Evolutionary conservation across 1,140 invertebrate species (phyloP).

Genomic region (Drepana arcuata): DNA sequence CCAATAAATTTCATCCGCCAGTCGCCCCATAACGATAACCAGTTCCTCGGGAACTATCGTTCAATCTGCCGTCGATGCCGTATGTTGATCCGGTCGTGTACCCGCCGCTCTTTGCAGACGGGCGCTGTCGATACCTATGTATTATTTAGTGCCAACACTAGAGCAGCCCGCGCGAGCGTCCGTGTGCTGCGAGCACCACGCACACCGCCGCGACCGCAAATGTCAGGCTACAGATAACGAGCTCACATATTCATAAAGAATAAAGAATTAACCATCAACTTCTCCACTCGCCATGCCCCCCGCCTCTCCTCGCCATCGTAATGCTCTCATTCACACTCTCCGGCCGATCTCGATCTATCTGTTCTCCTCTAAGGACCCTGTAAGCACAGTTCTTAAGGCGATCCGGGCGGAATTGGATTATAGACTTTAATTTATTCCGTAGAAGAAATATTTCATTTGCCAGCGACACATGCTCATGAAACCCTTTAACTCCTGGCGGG

Average conservation of each 20-base stretch:
- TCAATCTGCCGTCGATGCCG: constrained; percentile 69
- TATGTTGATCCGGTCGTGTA: constrained; percentile 69
- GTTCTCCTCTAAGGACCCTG: constrained; percentile 53
- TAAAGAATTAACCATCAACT: constrained; percentile 66
- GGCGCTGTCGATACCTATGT: constrained; percentile 66
- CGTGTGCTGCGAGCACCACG: constrained; percentile 24
- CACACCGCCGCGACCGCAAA: constrained; percentile 37
- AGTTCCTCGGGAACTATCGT: constrained; percentile 71
- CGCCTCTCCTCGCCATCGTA: constrained; percentile 38
- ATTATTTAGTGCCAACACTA: constrained; percentile 65
- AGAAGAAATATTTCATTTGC: constrained; percentile 69
- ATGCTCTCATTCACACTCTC: constrained; percentile 69
- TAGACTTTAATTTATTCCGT: constrained; percentile 69
- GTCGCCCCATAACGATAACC: constrained; percentile 70
- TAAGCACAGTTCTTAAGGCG: constrained; percentile 41
- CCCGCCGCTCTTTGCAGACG: constrained; percentile 62
- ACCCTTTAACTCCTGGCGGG: constrained; percentile 53
- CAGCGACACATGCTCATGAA: constrained; percentile 45
- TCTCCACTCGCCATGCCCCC: constrained; percentile 33
- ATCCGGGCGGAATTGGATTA: constrained; percentile 50
- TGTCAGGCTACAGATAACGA: constrained; percentile 63
- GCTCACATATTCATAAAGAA: constrained; percentile 71
- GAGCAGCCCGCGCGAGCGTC: constrained; percentile 17
- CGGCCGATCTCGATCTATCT: constrained; percentile 58
- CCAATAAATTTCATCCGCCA: constrained; percentile 71